Percentiles rank a stretch among this genome's conserved stretches.
phyloP scores from a whole-genome alignment of 2,888 invertebrate species.

The Arrhopalites spinosus region DNA sequence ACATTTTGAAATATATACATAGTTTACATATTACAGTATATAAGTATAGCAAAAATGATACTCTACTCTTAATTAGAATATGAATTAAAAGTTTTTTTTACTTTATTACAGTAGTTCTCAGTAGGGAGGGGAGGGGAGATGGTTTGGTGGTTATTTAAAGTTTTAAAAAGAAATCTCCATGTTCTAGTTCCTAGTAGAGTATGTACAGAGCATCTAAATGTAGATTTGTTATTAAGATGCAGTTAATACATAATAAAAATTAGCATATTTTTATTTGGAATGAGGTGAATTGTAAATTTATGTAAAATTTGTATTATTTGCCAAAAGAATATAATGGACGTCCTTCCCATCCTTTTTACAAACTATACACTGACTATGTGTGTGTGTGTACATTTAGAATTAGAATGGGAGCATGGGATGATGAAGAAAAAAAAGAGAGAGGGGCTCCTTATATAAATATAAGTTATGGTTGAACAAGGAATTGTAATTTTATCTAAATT shows the following conservation, averaged over 20 bases:
- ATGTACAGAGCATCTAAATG: not conserved
- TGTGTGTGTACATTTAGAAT: not conserved
- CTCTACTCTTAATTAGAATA: too few species aligned
- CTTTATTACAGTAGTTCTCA: too few species aligned
- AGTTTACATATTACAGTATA: too few species aligned
- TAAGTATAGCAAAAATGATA: too few species aligned
- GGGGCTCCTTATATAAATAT: not conserved
- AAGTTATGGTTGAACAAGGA: not conserved
- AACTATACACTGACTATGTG: too few species aligned
- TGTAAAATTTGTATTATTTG: not conserved
- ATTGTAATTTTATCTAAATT: not conserved
- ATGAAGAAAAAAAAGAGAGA: not conserved
- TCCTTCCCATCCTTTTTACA: too few species aligned
- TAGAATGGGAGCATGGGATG: not conserved
- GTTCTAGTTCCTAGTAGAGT: too few species aligned
- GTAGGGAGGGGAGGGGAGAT: too few species aligned
- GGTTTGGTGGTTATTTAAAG: not conserved
- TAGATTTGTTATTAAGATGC: not conserved
- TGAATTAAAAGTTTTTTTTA: too few species aligned
- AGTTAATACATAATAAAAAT: not conserved
- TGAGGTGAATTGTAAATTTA: not conserved
- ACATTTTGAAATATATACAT: too few species aligned
- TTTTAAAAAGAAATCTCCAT: not conserved
- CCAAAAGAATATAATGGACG: too few species aligned
- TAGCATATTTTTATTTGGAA: not conserved